Evolutionary conservation across 2,888 invertebrate genomes (phyloP), one percentile per base, ranked within the genome.

Genomic region (Tetragonisca angustula): DNA sequence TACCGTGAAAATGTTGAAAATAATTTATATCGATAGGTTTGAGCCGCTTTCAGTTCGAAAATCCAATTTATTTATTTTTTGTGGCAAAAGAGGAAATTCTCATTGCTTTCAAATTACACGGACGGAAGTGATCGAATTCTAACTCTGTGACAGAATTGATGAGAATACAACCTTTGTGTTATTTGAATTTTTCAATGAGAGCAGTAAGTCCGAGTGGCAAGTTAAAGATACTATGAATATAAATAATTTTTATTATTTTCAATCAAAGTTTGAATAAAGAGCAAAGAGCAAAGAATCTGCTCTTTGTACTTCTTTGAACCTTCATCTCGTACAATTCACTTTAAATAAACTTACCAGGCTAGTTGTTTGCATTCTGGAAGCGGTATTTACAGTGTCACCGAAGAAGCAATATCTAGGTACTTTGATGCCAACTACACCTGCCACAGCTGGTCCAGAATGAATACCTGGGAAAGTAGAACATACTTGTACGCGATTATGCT

Each of bases 301-400:
- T 43, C 43, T 43, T 43, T 43, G 43, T 43, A 43, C 43, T 43
- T 43, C 43, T 43, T 43, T 9, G 43, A 43, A 43, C 9, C 43
- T 43, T 11, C 9, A 43, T 4, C 32, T 32, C 4, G 32, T 4
- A 43, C 9, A 43, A 43, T 43, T 43, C 43, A 11, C 24, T 13
- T 70, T 11, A 54, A 86, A 76, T 24, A 15, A 54, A 64, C 92
- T 93, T 93, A 96, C 96, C 94, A 95, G 92, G 88, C 96, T 96
- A 36, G 96, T 95, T 1, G 96, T 96, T 93, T 98, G 98, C 98
- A 98, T 98, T 80, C 98, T 96, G 4, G 98, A 98, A 2, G 98
- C 98, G 0, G 98, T 98, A 93, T 98, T 98, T 27, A 98, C 98
- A 0, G 98, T 97, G 93, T 98, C 98, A 0, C 98, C 98, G 85